A percentile compares a stretch with the other conserved stretches of the same genome.
Conservation (phyloP, 2,113 vertebrate genomes). For the Petroica traversi region DNA sequence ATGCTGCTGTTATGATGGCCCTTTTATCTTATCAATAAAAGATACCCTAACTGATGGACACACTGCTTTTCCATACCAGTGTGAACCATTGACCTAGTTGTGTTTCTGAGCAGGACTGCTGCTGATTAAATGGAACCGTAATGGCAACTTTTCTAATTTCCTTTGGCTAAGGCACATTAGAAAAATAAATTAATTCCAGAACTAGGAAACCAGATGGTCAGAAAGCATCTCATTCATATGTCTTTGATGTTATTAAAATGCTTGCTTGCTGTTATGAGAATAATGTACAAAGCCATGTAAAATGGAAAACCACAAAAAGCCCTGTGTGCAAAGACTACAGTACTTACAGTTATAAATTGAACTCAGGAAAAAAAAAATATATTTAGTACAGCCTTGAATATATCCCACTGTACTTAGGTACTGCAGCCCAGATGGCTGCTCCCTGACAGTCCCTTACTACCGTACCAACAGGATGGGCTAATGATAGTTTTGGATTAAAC, state of each 20-base stretch:
- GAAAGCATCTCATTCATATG: neutral
- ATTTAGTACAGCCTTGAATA: neutral
- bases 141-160: constrained; percentile 43
- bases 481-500: constrained; percentile 34
- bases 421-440: neutral
- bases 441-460: neutral
- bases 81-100: constrained; percentile 39
- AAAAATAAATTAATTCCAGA: constrained; percentile 61
- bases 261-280: neutral
- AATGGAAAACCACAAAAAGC: neutral
- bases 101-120: constrained; percentile 5
- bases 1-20: neutral
- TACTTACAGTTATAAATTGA: neutral
- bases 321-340: neutral
- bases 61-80: neutral
- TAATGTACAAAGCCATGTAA: neutral
- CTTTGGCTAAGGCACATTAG: constrained; percentile 44
- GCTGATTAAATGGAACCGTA: constrained; percentile 11
- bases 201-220: constrained; percentile 32
- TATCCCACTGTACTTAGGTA: neutral
- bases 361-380: neutral
- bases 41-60: neutral
- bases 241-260: neutral
- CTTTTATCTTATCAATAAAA: neutral
- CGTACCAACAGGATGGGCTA: neutral